These are phyloP conservation scores for Orgyia antiqua DNA, from an alignment of 2,888 invertebrate species.

Conservation along the genomic window DNA sequence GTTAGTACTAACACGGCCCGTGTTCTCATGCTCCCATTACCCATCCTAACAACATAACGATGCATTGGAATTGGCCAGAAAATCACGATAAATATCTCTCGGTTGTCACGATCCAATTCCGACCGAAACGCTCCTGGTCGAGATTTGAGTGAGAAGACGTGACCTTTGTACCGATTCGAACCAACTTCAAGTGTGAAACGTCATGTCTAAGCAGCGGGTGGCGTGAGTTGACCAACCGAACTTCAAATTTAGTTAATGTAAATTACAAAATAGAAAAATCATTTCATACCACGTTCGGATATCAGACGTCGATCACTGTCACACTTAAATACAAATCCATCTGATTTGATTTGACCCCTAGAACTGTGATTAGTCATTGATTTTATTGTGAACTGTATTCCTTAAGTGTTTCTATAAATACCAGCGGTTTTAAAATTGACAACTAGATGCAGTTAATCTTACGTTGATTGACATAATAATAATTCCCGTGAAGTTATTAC, in stretches of 20 bases:
- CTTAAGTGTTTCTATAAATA: constrained; percentile 31
- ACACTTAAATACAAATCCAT: constrained; percentile 42
- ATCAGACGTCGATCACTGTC: constrained; percentile 72
- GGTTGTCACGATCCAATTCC: constrained; percentile 75
- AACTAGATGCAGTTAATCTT: no score
- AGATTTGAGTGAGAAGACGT: constrained; percentile 72
- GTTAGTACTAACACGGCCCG: constrained; percentile 49
- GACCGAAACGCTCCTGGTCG: constrained; percentile 66
- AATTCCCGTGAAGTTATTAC: no score
- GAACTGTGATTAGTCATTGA: constrained; percentile 57
- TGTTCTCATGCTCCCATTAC: constrained; percentile 74
- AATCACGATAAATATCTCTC: constrained; percentile 75
- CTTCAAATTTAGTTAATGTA: constrained; percentile 45
- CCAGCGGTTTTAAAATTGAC: no score
- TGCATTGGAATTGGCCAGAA: constrained; percentile 72
- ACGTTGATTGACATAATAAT: no score
- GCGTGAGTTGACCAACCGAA: constrained; percentile 47
- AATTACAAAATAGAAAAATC: constrained; percentile 45
- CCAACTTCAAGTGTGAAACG: constrained; percentile 69
- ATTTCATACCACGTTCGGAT: constrained; percentile 45
- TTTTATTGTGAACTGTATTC: constrained; percentile 41
- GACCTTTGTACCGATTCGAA: constrained; percentile 62
- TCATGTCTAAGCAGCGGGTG: constrained; percentile 69
- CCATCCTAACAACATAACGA: constrained; percentile 55
- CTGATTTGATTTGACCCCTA: constrained; percentile 48